Base-by-base conservation (phyloP, 2,888 invertebrate species). In the Rutpela maculata region DNA sequence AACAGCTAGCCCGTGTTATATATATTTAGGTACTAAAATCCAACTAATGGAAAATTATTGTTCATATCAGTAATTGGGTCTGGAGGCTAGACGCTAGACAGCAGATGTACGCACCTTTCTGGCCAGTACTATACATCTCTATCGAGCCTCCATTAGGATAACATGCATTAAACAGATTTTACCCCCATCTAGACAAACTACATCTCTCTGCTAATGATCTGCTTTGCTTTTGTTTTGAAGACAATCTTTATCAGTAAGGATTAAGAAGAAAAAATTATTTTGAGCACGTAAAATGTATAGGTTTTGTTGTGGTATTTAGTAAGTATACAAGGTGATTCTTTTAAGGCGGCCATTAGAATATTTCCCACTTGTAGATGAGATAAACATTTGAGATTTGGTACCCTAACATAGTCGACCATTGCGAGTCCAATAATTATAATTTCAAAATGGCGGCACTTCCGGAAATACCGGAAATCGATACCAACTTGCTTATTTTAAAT, bases 41-140 rank as follows among this genome's bases (percentile, higher is more conserved):
- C 11, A 67, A 22, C 67, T 67, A 69, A 69, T 69, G 69, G 59
- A 69, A 59, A 69, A 57, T 69, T 56, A 59, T 69, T 69, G 69
- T 69, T 65, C 56, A 50, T 68, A 59, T 69, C 57, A 69, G 69
- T 69, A 69, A 56, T 69, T 69, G 19, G 57, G 59, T 56, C n/a
- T 62, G 26, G 22, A 35, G 50, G 15, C 69, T 59, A 69, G 57
- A 59, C 57, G 17, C 35, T 56, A 69, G 56, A 57, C 57, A 67
- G 67, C 67, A 59, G 69, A 69, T 59, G 57, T 26, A 38, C 17
- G 18, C 69, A 15, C 26, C 31, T 31, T 69, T 35, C 57, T 56
- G 43, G 19, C 18, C 38, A 57, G 26, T 57, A n/a, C 18, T 56
- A 68, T 68, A 56, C 68, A 19, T 35, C 69, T 57, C 59, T 69